A percentile compares a stretch with the other conserved stretches of the same genome.
These are phyloP conservation scores for Periplaneta americana DNA, from an alignment of 1,140 invertebrate genomes.

Conservation along the genomic window DNA sequence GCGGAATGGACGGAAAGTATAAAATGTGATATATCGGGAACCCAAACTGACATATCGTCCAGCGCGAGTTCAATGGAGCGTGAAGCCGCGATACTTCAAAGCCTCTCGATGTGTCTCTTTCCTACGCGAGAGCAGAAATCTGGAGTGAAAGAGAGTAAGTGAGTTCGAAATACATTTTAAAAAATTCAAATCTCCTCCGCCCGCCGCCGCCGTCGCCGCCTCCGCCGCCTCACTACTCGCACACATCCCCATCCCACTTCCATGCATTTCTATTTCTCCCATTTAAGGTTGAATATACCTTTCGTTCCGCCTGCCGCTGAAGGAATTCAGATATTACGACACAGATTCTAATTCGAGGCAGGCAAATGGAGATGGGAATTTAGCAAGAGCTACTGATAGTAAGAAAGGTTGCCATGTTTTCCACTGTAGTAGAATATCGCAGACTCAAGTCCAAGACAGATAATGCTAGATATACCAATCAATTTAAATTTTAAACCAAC, in stretches of 20 bases:
- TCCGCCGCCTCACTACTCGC: too few species aligned
- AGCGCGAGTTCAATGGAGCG: background rate
- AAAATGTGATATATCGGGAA: background rate
- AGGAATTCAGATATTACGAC: background rate
- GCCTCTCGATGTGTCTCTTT: background rate
- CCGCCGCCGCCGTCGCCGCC: background rate
- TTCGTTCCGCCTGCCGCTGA: background rate
- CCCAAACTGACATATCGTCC: background rate
- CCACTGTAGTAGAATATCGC: too few species aligned
- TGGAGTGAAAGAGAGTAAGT: background rate
- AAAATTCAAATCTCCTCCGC: background rate
- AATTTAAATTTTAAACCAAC: too few species aligned
- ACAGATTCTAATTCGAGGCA: too few species aligned
- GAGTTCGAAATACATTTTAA: background rate
- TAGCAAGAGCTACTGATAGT: too few species aligned
- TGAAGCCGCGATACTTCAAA: background rate
- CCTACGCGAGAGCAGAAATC: too few species aligned
- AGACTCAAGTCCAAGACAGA: too few species aligned
- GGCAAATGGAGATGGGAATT: too few species aligned
- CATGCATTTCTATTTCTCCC: background rate
- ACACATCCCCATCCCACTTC: background rate
- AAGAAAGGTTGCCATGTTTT: too few species aligned
- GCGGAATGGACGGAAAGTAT: background rate
- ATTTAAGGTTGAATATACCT: background rate
- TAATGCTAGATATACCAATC: too few species aligned